A percentile compares a stretch with the other conserved stretches of the same genome.
Conservation (phyloP, 2,797 vertebrate genomes). For the Craterocephalus amniculus region DNA sequence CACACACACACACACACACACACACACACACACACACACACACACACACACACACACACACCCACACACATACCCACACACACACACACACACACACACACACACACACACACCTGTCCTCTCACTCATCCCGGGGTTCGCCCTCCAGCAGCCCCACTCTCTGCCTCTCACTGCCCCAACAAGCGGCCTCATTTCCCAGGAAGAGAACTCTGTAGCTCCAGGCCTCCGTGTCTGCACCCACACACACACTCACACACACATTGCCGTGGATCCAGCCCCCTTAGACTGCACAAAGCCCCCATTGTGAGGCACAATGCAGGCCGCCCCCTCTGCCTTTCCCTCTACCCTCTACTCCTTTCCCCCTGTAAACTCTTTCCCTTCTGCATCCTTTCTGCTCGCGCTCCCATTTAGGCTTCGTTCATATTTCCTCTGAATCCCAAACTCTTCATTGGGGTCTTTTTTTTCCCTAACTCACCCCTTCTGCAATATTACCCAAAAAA, state of each 20-base stretch:
- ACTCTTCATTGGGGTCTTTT: conserved; percentile 15
- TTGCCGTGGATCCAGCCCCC: conserved; percentile 69
- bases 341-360: conserved; percentile 57
- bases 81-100: no score
- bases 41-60: no score
- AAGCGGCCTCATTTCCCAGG: conserved; percentile 70
- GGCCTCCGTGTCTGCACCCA: conserved; percentile 42
- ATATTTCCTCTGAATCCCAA: conserved; percentile 4
- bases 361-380: conserved; percentile 54
- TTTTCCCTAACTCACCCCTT: not conserved
- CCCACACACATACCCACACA: no score
- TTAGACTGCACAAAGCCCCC: conserved; percentile 76
- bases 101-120: conserved; percentile 79
- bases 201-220: conserved; percentile 50
- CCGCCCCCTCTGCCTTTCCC: conserved; percentile 67
- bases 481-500: conserved; percentile 14
- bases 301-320: conserved; percentile 78
- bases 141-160: conserved; percentile 41
- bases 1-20: no score
- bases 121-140: conserved; percentile 67
- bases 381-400: conserved; percentile 44
- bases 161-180: conserved; percentile 41
- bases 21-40: no score
- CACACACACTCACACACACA: conserved; percentile 44
- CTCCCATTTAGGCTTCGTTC: conserved; percentile 31